phyloP scores from a whole-genome alignment of 2,113 vertebrate genomes.

The Platysteira castanea region DNA sequence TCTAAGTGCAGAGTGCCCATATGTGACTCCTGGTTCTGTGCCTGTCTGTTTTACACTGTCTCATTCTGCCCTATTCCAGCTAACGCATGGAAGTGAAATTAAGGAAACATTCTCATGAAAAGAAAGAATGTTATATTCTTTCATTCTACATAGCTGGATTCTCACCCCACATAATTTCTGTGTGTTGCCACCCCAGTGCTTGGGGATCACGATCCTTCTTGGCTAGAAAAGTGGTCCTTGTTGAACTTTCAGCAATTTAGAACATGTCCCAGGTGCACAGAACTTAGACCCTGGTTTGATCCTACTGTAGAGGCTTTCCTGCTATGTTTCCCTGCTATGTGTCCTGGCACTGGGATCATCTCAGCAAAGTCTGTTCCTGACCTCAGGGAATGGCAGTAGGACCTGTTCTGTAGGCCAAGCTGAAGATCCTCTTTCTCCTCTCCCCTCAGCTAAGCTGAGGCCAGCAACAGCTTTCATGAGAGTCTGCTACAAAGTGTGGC shows the following conservation, averaged over 20 bases:
- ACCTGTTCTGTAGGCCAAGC: neutral
- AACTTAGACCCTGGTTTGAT: neutral
- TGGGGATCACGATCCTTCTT: neutral
- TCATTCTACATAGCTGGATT: neutral
- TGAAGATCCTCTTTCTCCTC: neutral
- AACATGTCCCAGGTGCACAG: neutral
- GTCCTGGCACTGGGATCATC: neutral
- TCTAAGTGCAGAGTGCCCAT: neutral
- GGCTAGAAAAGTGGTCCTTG: neutral
- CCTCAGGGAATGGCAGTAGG: neutral
- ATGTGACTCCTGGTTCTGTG: neutral
- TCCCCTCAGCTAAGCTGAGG: neutral
- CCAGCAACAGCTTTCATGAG: neutral
- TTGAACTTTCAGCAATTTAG: neutral
- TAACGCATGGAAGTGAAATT: constrained; percentile 12
- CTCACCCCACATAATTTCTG: neutral
- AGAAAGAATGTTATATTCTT: neutral
- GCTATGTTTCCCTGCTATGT: neutral
- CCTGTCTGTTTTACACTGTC: neutral
- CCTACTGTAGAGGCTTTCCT: neutral
- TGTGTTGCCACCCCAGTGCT: neutral
- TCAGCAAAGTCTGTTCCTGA: neutral
- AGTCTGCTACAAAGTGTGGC: neutral
- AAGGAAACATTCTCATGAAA: neutral
- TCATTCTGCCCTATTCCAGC: neutral